Conservation (phyloP, 2,113 vertebrate genomes). For the Proterorhinus semilunaris region DNA sequence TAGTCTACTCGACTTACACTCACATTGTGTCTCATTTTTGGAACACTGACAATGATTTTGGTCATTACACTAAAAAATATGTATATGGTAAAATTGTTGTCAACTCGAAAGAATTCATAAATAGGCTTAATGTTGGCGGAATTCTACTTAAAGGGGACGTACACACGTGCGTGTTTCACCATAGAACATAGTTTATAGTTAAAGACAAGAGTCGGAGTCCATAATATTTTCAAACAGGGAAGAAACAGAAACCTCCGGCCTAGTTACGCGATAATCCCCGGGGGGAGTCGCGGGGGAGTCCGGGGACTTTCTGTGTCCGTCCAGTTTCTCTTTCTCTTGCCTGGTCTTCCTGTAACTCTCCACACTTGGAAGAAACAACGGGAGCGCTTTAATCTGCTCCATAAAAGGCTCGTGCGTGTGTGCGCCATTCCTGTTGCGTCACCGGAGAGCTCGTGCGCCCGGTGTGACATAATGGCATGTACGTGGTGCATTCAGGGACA, state of each 20-base stretch:
- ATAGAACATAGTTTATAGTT: no score
- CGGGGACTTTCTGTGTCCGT: background rate
- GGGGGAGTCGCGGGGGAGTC: background rate
- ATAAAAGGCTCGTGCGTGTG: background rate
- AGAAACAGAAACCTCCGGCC: no score
- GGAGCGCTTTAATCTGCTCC: slow-evolving; percentile 14
- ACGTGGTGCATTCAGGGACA: slow-evolving; percentile 37
- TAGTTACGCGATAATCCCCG: background rate
- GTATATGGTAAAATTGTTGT: no score
- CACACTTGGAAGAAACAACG: background rate
- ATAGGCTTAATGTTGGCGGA: no score
- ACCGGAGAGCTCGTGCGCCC: background rate
- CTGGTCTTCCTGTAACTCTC: background rate
- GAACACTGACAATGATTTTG: no score
- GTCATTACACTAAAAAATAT: no score
- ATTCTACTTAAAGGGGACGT: no score
- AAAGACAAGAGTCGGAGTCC: no score
- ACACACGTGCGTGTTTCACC: no score
- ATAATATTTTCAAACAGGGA: no score
- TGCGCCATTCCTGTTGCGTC: slow-evolving; percentile 5
- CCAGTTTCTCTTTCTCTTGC: slow-evolving; percentile 48
- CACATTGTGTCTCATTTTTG: no score
- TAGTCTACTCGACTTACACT: background rate
- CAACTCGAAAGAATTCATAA: no score
- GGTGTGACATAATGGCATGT: background rate